Evolutionary conservation across 2,888 invertebrate species (phyloP).

Genomic region (Didymodactylos carnosus): DNA sequence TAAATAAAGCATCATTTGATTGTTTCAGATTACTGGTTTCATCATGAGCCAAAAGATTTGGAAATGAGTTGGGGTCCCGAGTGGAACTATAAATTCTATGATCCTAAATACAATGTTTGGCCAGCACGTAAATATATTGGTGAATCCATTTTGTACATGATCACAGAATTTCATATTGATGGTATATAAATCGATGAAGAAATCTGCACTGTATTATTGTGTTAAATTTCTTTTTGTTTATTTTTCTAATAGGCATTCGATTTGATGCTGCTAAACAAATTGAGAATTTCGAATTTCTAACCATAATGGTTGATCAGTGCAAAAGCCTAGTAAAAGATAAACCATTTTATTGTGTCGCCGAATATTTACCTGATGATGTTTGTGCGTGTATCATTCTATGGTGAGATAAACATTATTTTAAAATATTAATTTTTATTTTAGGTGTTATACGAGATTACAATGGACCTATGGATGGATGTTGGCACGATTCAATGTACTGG

Average conservation of each 20-base stretch:
- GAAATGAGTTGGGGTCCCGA: neutral
- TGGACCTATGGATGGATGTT: neutral
- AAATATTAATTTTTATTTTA: no score
- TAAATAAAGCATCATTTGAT: neutral
- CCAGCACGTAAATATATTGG: neutral
- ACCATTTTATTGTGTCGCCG: neutral
- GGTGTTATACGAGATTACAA: no score
- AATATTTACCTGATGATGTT: neutral
- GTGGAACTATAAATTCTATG: neutral
- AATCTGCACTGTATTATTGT: neutral
- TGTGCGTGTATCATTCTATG: no score
- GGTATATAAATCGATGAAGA: no score
- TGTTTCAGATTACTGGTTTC: neutral
- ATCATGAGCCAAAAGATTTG: neutral
- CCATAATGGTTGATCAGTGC: neutral
- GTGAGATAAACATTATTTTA: no score
- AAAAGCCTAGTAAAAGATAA: neutral
- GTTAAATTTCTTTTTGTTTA: neutral
- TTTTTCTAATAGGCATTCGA: neutral
- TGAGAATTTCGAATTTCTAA: neutral
- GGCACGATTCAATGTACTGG: neutral
- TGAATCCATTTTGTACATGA: neutral
- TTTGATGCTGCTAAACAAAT: neutral
- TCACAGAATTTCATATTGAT: neutral
- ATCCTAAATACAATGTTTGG: neutral